A percentile compares a stretch with the other conserved stretches of the same genome.
Conservation (phyloP, 1,140 invertebrate species). For the Calycopis cecrops region DNA sequence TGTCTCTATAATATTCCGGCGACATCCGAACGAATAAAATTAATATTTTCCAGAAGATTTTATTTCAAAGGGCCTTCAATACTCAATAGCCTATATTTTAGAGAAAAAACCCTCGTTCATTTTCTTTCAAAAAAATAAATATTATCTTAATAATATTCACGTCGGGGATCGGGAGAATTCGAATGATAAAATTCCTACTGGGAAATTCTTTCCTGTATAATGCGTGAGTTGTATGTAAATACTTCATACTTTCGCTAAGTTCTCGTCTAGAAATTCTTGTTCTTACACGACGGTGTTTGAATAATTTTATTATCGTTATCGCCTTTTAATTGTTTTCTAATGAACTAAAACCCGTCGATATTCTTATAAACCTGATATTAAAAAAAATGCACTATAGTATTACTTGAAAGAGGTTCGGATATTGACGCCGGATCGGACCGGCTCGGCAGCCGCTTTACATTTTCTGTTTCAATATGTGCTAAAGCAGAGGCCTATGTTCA, state of each 20-base stretch:
- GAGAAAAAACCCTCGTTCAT: slow-evolving; percentile 1
- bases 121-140: slow-evolving; percentile 3
- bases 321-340: too few species aligned
- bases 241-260: background rate
- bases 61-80: slow-evolving; percentile 9
- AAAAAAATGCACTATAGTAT: too few species aligned
- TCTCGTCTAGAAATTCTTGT: background rate
- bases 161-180: slow-evolving; percentile 2
- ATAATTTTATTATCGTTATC: too few species aligned
- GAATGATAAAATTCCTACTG: slow-evolving; percentile 6
- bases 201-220: background rate
- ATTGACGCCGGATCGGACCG: too few species aligned
- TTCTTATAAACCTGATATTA: too few species aligned
- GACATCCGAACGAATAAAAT: slow-evolving; percentile 2
- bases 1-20: background rate
- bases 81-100: slow-evolving; percentile 4
- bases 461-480: too few species aligned
- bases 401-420: too few species aligned
- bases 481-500: too few species aligned
- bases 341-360: too few species aligned
- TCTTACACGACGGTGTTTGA: too few species aligned
- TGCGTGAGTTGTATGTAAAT: slow-evolving; percentile 6
- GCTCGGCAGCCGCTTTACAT: too few species aligned
- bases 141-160: slow-evolving; percentile 11
- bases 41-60: slow-evolving; percentile 5